Percentiles rank a stretch among this genome's conserved stretches.
Evolutionary conservation across 2,797 vertebrate species (phyloP).

Genomic region (Cirrhinus mrigala): DNA sequence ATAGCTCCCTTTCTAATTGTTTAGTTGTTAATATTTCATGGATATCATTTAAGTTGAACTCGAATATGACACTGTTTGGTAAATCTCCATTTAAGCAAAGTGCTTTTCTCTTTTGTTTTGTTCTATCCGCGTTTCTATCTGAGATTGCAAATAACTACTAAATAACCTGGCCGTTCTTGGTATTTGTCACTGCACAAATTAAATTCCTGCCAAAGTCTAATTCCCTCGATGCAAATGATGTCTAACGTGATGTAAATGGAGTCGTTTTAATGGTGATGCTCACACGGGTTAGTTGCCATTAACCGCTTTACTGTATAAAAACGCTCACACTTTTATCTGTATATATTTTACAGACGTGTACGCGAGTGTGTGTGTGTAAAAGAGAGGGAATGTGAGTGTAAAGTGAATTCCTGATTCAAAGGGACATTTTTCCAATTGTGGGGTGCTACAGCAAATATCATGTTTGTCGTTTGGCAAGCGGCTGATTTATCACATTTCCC

Average conservation of each 20-base stretch:
- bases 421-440: slow-evolving; percentile 80
- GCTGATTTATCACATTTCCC: slow-evolving; percentile 81
- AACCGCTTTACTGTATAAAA: not conserved
- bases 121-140: not conserved
- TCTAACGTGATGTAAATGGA: slow-evolving; percentile 61
- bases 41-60: slow-evolving; percentile 72
- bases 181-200: slow-evolving; percentile 57
- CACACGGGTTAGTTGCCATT: not conserved
- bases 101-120: slow-evolving; percentile 4
- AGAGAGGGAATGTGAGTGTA: slow-evolving; percentile 65
- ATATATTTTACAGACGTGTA: slow-evolving; percentile 38
- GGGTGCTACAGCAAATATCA: slow-evolving; percentile 75
- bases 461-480: slow-evolving; percentile 77
- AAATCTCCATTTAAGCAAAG: slow-evolving; percentile 55
- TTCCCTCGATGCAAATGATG: slow-evolving; percentile 63
- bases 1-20: slow-evolving; percentile 79
- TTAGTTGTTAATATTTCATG: slow-evolving; percentile 83
- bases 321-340: slow-evolving; percentile 20
- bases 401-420: slow-evolving; percentile 77
- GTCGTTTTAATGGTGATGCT: slow-evolving; percentile 63
- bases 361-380: slow-evolving; percentile 49
- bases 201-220: slow-evolving; percentile 58
- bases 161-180: slow-evolving; percentile 17
- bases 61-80: slow-evolving; percentile 70
- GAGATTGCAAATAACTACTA: not conserved